phyloP scores from a whole-genome alignment of 2,888 invertebrate species.

The Anoncus sp. region DNA sequence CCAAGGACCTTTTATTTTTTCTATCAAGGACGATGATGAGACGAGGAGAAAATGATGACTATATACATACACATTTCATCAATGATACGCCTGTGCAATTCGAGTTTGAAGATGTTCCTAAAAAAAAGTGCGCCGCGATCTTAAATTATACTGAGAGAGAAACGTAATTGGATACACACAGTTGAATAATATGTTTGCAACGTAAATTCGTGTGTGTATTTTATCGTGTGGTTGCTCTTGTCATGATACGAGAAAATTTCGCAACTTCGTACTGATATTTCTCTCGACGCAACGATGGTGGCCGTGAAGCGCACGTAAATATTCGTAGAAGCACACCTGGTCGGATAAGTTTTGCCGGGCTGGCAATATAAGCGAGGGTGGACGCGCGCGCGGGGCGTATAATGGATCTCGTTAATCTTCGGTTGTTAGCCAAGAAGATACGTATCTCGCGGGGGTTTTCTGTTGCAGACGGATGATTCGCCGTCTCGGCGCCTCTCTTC shows the following conservation, averaged over 20 bases:
- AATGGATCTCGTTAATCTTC: conserved; percentile 81
- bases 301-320: conserved; percentile 16
- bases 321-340: conserved; percentile 35
- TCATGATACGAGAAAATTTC: conserved; percentile 16
- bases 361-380: conserved; percentile 69
- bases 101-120: neutral
- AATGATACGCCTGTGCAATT: neutral
- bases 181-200: neutral
- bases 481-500: conserved; percentile 67
- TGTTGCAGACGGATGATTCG: conserved; percentile 80
- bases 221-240: neutral
- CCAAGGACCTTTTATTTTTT: no score
- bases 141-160: neutral
- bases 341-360: conserved; percentile 33
- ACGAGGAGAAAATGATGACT: neutral
- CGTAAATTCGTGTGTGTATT: neutral
- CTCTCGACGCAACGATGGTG: conserved; percentile 15
- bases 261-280: conserved; percentile 32
- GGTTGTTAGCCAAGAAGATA: conserved; percentile 79
- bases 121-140: no score
- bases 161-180: neutral
- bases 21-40: no score
- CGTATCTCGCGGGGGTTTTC: conserved; percentile 77
- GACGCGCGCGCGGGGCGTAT: conserved; percentile 69
- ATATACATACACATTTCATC: neutral